Evolutionary conservation across 2,797 vertebrate genomes (phyloP).

Genomic region (Myotis myotis): DNA sequence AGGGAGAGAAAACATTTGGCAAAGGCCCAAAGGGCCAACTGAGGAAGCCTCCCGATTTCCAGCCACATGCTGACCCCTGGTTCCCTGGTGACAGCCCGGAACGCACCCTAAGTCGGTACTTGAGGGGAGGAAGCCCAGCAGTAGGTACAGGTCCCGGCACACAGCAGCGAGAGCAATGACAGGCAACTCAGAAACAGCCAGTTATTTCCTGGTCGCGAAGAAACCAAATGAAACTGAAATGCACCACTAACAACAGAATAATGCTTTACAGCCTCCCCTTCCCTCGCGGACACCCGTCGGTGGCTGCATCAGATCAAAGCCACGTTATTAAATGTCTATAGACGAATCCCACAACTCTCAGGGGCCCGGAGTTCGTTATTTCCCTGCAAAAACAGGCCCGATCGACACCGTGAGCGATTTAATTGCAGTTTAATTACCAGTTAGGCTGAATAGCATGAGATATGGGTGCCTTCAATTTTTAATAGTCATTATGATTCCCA

Average conservation of each 20-base stretch:
- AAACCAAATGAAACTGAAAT: constrained; percentile 68
- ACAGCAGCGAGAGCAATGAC: not conserved
- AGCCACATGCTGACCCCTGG: not conserved
- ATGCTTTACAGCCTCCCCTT: not conserved
- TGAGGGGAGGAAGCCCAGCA: not conserved
- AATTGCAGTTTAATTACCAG: constrained; percentile 84
- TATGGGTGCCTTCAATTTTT: constrained; percentile 80
- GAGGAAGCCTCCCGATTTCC: not conserved
- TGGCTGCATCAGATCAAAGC: constrained; percentile 67
- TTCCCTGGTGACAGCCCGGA: not conserved
- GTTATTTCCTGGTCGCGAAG: constrained; percentile 49
- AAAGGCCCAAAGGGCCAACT: not conserved
- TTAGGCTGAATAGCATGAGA: constrained; percentile 80
- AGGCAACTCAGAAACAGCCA: not conserved
- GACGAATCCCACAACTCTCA: constrained; percentile 73
- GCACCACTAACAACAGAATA: constrained; percentile 53
- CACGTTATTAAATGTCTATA: constrained; percentile 73
- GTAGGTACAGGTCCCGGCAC: not conserved
- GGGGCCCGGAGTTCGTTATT: constrained; percentile 72
- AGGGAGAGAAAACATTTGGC: not conserved
- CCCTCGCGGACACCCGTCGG: constrained; percentile 48
- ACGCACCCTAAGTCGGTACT: not conserved
- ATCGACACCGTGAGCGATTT: constrained; percentile 81
- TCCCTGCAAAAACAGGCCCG: constrained; percentile 75
- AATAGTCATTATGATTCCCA: constrained; percentile 79